Evolutionary conservation across 2,797 vertebrate genomes (phyloP), one percentile per base, ranked within the genome.

Genomic region (Nyctibius grandis): DNA sequence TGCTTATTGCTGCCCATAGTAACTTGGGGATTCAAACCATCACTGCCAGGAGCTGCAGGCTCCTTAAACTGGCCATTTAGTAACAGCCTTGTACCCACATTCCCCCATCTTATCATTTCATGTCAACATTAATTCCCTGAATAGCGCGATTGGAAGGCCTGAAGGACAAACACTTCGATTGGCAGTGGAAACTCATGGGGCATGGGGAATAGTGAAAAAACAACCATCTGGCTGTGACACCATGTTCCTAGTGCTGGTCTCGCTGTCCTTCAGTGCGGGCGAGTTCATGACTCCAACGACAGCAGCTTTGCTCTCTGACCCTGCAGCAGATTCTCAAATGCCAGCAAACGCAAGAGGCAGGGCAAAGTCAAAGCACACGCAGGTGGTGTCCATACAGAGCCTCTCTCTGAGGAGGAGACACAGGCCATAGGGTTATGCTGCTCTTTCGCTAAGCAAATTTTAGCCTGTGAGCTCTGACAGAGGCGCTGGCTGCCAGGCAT

Each of bases 81-180:
- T 42, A 69, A 76, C 63, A 94, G 56, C 54, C 63, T 70, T 83
- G 54, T 48, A 75, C 63, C 59, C 34, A 22, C 54, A 21, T 72
- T 82, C 74, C 38, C 33, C 51, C 16, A 15, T 31, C 57, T 92
- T 93, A 82, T 72, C 60, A 11, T 65, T 81, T 87, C 53, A 12
- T 63, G 85, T 97, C 92, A 96, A 75, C 47, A 94, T 56, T 70
- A 93, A 73, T 94, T 97, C 89, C 59, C 77, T 91, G 81, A 91
- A 93, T 36, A 89, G 63, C 19, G 48, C 2, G 6, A 51, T 9
- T 88, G 47, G 83, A 91, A 72, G 56, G 44, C 33, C 42, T 21
- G 5, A 38, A 90, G 53, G 86, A 40, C 88, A 95, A 94, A 88
- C 61, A 93, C 17, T 85, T 91, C 6, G 28, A 67, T 59, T 73